Conservation (phyloP, 2,797 vertebrate species). For the Darevskia nairensis region DNA sequence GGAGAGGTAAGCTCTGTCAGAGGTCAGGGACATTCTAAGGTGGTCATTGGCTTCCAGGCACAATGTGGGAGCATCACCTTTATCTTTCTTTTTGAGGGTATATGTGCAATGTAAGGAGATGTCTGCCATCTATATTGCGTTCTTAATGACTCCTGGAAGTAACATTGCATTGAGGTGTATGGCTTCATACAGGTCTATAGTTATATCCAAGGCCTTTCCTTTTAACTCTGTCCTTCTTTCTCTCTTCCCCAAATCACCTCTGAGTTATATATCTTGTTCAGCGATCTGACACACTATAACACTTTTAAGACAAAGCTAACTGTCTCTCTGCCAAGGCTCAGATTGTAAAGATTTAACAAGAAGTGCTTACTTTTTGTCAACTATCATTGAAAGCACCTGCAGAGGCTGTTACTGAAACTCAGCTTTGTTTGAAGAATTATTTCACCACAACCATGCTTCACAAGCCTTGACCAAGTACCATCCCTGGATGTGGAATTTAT, state of each 20-base stretch:
- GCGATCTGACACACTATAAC: neutral
- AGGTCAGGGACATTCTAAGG: neutral
- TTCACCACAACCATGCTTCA: neutral
- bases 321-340: neutral
- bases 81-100: neutral
- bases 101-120: neutral
- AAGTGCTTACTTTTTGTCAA: neutral
- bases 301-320: neutral
- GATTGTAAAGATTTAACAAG: conserved; percentile 4
- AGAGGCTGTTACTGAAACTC: neutral
- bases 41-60: neutral
- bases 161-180: neutral
- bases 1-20: neutral
- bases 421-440: conserved; percentile 5
- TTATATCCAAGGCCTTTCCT: neutral
- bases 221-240: too few species aligned
- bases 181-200: neutral
- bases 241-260: neutral
- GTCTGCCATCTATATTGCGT: neutral
- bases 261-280: neutral
- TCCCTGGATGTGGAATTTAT: neutral
- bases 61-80: neutral
- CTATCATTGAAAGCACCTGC: neutral
- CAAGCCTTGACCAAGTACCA: neutral
- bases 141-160: neutral